A percentile compares a stretch with the other conserved stretches of the same genome.
phyloP scores from a whole-genome alignment of 1,140 invertebrate species.

The Drosophila watanabei region DNA sequence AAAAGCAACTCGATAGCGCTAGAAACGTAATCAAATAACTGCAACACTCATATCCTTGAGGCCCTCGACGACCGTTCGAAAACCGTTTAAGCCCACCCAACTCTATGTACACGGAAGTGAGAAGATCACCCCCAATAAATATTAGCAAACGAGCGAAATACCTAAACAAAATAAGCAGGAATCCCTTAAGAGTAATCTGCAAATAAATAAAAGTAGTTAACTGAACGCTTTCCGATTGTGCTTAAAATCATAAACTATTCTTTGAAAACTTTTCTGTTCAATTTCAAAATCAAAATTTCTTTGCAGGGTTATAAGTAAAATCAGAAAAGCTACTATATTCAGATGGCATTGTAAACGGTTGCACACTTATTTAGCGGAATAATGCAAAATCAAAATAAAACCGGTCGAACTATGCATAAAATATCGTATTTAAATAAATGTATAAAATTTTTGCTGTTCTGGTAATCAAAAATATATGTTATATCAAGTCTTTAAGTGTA shows the following conservation, averaged over 20 bases:
- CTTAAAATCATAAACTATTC: neutral
- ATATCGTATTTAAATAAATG: slow-evolving; percentile 35
- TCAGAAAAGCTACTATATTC: slow-evolving; percentile 18
- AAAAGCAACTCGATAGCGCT: slow-evolving; percentile 18
- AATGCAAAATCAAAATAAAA: slow-evolving; percentile 22
- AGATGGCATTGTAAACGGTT: slow-evolving; percentile 2
- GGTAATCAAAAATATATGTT: slow-evolving; percentile 59
- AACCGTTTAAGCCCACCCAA: slow-evolving; percentile 48
- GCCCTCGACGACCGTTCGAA: slow-evolving; percentile 18
- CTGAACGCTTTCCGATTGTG: neutral
- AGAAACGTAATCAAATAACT: slow-evolving; percentile 17
- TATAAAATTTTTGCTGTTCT: slow-evolving; percentile 45
- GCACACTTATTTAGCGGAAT: slow-evolving; percentile 8
- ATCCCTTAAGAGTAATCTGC: slow-evolving; percentile 6
- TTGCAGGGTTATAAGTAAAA: slow-evolving; percentile 16
- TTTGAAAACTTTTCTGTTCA: slow-evolving; percentile 2
- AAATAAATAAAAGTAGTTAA: slow-evolving; percentile 22
- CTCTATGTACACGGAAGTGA: slow-evolving; percentile 50
- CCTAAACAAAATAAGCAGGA: slow-evolving; percentile 4
- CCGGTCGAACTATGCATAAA: slow-evolving; percentile 13
- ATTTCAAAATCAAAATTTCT: slow-evolving; percentile 9
- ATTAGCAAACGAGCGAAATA: slow-evolving; percentile 7
- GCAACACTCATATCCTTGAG: slow-evolving; percentile 69
- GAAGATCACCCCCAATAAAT: slow-evolving; percentile 21
- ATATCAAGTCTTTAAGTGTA: slow-evolving; percentile 51